phyloP scores from a whole-genome alignment of 2,797 vertebrate species.

The Ciconia nigra region DNA sequence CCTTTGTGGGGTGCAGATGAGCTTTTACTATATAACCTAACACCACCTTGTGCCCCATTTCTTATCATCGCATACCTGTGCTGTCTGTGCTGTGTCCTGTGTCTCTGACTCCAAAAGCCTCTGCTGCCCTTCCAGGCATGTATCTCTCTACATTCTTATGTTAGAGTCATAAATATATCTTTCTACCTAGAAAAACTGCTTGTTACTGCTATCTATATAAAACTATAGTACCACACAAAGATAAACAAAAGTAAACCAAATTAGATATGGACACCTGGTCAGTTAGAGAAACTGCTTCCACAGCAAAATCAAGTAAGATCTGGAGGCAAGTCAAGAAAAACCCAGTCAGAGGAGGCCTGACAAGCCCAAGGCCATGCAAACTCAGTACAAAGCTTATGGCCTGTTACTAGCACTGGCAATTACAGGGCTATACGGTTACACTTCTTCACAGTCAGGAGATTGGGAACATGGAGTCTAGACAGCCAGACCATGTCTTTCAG shows the following conservation, averaged over 20 bases:
- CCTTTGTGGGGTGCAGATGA: neutral
- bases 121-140: neutral
- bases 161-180: neutral
- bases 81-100: neutral
- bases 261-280: neutral
- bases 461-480: neutral
- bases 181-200: neutral
- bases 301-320: neutral
- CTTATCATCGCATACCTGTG: fast-evolving
- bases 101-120: neutral
- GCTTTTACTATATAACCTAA: neutral
- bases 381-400: neutral
- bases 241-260: neutral
- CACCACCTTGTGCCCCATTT: neutral
- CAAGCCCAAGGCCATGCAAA: neutral
- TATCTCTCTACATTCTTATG: neutral
- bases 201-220: neutral
- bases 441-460: neutral
- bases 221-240: neutral
- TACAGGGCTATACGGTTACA: neutral
- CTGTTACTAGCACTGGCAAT: neutral
- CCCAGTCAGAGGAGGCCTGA: neutral
- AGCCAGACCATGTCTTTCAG: neutral
- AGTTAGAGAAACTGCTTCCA: neutral
- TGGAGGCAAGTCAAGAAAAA: neutral